A percentile compares a stretch with the other conserved stretches of the same genome.
phyloP scores from a whole-genome alignment of 2,888 invertebrate genomes.

The Callosobruchus maculatus region DNA sequence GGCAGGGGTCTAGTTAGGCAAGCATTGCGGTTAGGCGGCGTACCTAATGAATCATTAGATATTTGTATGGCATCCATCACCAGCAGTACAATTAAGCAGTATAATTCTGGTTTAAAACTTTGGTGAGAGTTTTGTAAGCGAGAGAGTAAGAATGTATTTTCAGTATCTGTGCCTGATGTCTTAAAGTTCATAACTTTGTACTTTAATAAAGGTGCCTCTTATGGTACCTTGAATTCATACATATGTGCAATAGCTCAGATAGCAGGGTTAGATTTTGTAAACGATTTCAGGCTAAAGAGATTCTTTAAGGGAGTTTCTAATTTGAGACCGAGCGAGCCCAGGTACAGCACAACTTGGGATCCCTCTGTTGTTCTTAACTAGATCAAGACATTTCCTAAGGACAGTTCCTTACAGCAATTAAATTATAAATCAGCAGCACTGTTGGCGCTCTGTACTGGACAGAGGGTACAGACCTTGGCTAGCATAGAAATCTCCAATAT shows the following conservation, averaged over 20 bases:
- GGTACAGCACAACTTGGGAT: slow-evolving; percentile 17
- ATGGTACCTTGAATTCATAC: slow-evolving; percentile 17
- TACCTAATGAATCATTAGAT: slow-evolving; percentile 7
- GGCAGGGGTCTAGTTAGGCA: slow-evolving; percentile 16
- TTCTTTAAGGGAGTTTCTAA: slow-evolving; percentile 16
- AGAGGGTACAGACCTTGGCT: background rate
- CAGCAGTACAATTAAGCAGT: no score
- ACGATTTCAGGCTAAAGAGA: no score
- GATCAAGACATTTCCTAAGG: background rate
- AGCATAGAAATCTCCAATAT: background rate
- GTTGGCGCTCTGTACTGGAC: background rate
- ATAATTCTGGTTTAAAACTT: no score
- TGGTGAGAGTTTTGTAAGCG: background rate
- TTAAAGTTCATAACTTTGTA: slow-evolving; percentile 9
- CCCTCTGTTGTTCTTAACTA: slow-evolving; percentile 13
- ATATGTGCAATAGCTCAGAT: no score
- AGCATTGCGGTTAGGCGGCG: slow-evolving; percentile 7
- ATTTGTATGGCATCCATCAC: slow-evolving; percentile 14
- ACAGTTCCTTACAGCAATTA: background rate
- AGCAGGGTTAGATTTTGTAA: no score
- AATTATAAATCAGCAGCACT: no score
- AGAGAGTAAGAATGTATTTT: slow-evolving; percentile 1
- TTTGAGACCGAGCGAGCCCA: slow-evolving; percentile 14
- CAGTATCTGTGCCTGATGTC: no score
- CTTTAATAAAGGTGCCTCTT: slow-evolving; percentile 15